A percentile compares a stretch with the other conserved stretches of the same genome.
These are phyloP conservation scores for Spongilla lacustris DNA, from an alignment of 37 sponge, comb jelly and placozoan genomes.

Conservation along the genomic window DNA sequence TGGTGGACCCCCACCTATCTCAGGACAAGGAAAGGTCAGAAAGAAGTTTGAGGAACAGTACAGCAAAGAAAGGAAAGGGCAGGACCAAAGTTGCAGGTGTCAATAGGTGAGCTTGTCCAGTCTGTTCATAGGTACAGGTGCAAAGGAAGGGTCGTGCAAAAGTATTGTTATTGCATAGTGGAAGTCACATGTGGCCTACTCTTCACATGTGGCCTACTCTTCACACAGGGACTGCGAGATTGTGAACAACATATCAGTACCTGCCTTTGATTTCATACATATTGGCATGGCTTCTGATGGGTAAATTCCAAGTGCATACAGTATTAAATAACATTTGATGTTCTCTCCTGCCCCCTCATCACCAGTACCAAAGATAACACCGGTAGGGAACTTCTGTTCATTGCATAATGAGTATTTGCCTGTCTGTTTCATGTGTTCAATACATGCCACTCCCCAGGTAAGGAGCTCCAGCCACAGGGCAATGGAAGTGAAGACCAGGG, in stretches of 20 bases:
- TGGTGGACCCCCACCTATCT: not conserved
- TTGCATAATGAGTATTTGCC: not conserved
- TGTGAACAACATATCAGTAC: not conserved
- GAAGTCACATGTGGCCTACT: not conserved
- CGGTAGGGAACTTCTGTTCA: not conserved
- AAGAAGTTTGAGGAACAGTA: not conserved
- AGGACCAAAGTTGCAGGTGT: not conserved
- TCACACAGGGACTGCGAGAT: not conserved
- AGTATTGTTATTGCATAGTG: not conserved
- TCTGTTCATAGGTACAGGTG: not conserved
- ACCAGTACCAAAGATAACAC: not conserved
- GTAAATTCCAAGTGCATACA: not conserved
- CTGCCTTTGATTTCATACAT: not conserved
- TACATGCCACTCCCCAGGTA: slow-evolving; percentile 20
- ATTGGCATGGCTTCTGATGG: not conserved
- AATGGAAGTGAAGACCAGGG: not conserved
- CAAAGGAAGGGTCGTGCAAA: not conserved
- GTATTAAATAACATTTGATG: not conserved
- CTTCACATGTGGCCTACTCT: not conserved
- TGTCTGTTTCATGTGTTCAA: not conserved
- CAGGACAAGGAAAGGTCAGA: not conserved
- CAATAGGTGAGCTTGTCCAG: not conserved
- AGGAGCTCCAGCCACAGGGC: slow-evolving; percentile 72
- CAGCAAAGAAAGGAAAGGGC: not conserved
- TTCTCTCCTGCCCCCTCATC: not conserved